Percentiles rank a stretch among this genome's conserved stretches.
phyloP scores from a whole-genome alignment of 2,888 invertebrate species.

The Lasioglossum zephyrum region DNA sequence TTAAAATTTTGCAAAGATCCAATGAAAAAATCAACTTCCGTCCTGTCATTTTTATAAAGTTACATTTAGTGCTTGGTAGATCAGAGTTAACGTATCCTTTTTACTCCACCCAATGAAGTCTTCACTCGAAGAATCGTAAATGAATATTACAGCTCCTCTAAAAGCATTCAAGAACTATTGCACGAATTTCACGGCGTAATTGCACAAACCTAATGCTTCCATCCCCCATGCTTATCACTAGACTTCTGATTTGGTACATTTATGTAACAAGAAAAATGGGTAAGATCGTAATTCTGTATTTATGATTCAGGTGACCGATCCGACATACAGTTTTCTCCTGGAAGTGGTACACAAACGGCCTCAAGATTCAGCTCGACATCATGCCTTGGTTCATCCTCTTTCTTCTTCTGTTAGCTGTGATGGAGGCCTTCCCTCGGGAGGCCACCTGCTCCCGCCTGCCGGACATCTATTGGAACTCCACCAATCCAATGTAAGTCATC shows the following conservation, averaged over 20 bases:
- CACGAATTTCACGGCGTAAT: background rate
- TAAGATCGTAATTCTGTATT: constrained; percentile 11
- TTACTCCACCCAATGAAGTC: background rate
- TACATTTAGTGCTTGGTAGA: background rate
- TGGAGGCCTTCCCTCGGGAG: constrained; percentile 85
- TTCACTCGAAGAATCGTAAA: background rate
- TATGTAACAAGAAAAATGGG: background rate
- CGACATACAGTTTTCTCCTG: constrained; percentile 71
- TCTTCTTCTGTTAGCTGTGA: constrained; percentile 85
- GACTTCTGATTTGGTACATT: background rate
- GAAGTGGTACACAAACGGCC: constrained; percentile 80
- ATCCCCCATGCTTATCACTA: background rate
- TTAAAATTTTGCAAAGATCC: too few relatives aligned
- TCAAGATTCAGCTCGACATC: constrained; percentile 83
- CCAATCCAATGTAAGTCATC: constrained; percentile 86
- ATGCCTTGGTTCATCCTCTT: constrained; percentile 86
- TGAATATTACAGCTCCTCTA: background rate
- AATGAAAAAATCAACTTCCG: background rate
- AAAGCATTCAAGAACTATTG: background rate
- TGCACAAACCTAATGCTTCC: background rate
- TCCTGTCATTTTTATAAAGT: background rate
- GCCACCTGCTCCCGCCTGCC: constrained; percentile 85
- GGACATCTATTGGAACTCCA: constrained; percentile 86
- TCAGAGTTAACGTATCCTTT: background rate
- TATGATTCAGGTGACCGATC: constrained; percentile 73